Evolutionary conservation across 2,113 vertebrate species (phyloP), one percentile per base, ranked within the genome.

Genomic region (Nannospalax galili): DNA sequence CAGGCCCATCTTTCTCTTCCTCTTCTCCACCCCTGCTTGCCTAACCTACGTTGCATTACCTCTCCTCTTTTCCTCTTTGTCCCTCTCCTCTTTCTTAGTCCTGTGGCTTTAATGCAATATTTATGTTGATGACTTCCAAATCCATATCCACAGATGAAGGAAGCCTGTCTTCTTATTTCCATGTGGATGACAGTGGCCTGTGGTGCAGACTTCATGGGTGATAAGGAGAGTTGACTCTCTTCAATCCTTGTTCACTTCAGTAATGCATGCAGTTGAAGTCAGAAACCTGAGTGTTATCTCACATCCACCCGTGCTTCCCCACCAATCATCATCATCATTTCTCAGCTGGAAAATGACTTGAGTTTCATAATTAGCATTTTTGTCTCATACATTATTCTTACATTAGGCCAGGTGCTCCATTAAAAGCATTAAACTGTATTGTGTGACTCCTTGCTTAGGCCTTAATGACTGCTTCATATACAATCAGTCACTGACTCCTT

Each of bases 291-390:
- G 64, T 73, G 32, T 69, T 40, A 4, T 42, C 58, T 82, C 37
- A 30, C 22, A 30, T 37, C 35, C 9, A 1, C 40, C 35, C n/a
- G 10, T 80, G 40, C 20, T 7, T 45, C 28, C 14, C 10, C 56
- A 58, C 56, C 14, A 70, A 75, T 19, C n/a, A 72, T 42, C 26
- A 45, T 69, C 32, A 70, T 90, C 16, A 32, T 64, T 92, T 89
- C 75, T 90, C 67, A 94, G 48, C 22, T 74, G 60, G 80, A 90
- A 75, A 70, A 75, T 70, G 30, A 19, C 65, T 93, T 75, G 69
- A 45, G 42, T 81, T 90, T 96, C 42, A 14, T 92, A 24, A 67
- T n/a, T n/a, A n/a, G n/a, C n/a, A n/a, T n/a, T n/a, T n/a, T n/a
- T n/a, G n/a, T n/a, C n/a, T n/a, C n/a, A 0, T 84, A 20, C 65